Evolutionary conservation across 1,140 invertebrate species (phyloP).

Genomic region (Lucilia sericata): DNA sequence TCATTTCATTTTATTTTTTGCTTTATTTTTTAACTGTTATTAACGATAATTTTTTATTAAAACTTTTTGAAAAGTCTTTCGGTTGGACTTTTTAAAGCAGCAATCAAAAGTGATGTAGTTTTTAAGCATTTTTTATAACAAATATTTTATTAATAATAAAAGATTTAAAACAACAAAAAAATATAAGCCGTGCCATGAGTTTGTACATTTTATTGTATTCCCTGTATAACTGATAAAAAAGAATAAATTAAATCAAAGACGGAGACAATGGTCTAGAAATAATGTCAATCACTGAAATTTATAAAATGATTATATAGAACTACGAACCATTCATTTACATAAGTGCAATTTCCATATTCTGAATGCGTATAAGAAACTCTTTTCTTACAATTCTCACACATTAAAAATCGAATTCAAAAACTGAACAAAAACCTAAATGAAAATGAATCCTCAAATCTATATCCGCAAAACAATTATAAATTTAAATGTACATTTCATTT

Average conservation of each 20-base stretch:
- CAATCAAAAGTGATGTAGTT: slow-evolving; percentile 67
- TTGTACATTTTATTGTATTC: not conserved
- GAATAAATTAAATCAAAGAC: slow-evolving; percentile 7
- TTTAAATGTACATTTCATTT: slow-evolving; percentile 50
- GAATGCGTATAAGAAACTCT: slow-evolving; percentile 11
- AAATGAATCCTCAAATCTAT: slow-evolving; percentile 63
- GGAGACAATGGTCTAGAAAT: not conserved
- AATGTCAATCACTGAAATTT: not conserved
- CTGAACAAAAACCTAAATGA: slow-evolving; percentile 59
- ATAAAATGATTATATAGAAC: not conserved
- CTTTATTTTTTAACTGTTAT: slow-evolving; percentile 24
- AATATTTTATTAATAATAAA: slow-evolving; percentile 11
- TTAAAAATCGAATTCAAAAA: slow-evolving; percentile 62
- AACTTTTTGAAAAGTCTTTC: slow-evolving; percentile 30
- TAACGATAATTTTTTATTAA: not conserved
- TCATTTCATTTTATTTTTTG: not conserved
- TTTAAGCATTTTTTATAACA: slow-evolving; percentile 52
- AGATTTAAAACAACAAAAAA: slow-evolving; percentile 63
- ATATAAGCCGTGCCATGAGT: slow-evolving; percentile 44
- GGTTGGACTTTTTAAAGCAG: slow-evolving; percentile 44
- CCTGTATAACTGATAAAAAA: slow-evolving; percentile 2
- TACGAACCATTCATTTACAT: not conserved
- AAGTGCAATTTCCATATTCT: slow-evolving; percentile 22
- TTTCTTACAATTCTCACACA: not conserved
- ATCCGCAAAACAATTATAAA: slow-evolving; percentile 47